These are phyloP conservation scores for Platichthys stellatus DNA, from an alignment of 2,113 vertebrate species.

Conservation along the genomic window DNA sequence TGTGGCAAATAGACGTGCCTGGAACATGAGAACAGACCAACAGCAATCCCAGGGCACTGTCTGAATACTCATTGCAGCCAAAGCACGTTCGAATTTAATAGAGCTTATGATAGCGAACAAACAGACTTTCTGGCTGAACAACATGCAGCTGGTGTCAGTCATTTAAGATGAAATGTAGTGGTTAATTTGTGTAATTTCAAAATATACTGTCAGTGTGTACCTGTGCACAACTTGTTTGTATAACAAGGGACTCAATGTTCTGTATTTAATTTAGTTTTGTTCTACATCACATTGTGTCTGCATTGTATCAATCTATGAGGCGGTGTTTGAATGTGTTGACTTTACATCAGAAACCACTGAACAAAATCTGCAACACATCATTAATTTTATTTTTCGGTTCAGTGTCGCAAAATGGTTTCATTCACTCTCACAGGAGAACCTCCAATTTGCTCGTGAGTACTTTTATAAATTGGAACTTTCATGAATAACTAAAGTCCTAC, in stretches of 20 bases:
- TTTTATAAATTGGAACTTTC: conserved; percentile 4
- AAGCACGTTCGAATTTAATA: conserved; percentile 48
- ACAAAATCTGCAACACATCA: conserved; percentile 31
- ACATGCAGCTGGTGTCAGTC: conserved; percentile 35
- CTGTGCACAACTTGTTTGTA: conserved; percentile 16
- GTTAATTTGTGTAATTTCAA: conserved; percentile 31
- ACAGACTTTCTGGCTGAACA: conserved; percentile 17
- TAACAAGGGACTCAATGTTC: conserved; percentile 25
- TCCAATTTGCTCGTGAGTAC: conserved; percentile 21
- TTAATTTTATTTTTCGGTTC: conserved; percentile 37
- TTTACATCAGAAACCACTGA: conserved; percentile 22
- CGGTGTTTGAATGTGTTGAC: conserved; percentile 2
- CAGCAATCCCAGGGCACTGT: conserved; percentile 29
- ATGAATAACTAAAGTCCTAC: conserved; percentile 26
- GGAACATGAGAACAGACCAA: conserved; percentile 22
- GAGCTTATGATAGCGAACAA: conserved; percentile 21
- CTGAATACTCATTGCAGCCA: conserved; percentile 25
- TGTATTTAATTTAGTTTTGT: conserved; percentile 31
- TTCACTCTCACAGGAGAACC: conserved; percentile 5
- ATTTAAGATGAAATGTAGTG: conserved; percentile 42
- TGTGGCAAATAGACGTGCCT: conserved; percentile 32
- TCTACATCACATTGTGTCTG: conserved; percentile 10
- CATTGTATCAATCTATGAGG: conserved; percentile 5
- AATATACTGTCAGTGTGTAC: conserved; percentile 30
- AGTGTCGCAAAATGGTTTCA: conserved; percentile 2